Percentiles rank a stretch among this genome's conserved stretches.
These are phyloP conservation scores for Pseudoips prasinana DNA, from an alignment of 2,888 invertebrate species.

Conservation along the genomic window DNA sequence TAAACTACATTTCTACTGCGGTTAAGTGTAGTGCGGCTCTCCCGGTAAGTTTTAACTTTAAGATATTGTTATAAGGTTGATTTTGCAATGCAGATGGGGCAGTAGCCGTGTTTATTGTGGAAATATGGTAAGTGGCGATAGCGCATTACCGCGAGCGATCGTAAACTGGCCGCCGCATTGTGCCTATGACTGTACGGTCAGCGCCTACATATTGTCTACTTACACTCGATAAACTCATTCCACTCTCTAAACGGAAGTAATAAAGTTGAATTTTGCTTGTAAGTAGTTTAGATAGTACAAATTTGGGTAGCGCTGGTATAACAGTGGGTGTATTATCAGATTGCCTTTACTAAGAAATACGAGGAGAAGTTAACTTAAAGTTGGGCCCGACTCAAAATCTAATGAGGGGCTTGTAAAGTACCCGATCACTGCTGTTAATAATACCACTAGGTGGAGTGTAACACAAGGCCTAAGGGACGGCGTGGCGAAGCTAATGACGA, in stretches of 20 bases:
- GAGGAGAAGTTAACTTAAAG: no score
- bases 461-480: no score
- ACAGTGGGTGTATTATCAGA: no score
- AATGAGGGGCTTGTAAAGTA: no score
- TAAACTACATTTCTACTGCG: constrained; percentile 21
- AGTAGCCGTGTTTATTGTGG: constrained; percentile 24
- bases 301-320: background rate
- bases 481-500: no score
- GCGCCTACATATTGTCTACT: constrained; percentile 13
- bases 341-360: no score
- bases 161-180: constrained; percentile 24
- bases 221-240: background rate
- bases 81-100: constrained; percentile 5
- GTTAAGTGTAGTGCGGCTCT: constrained; percentile 2
- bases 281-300: background rate
- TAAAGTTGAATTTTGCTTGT: background rate
- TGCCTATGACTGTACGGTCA: constrained; percentile 18
- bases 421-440: no score
- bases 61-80: constrained; percentile 9
- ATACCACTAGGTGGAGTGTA: no score
- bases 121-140: constrained; percentile 32
- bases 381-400: no score
- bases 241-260: background rate
- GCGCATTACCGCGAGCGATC: constrained; percentile 17
- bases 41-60: constrained; percentile 7